phyloP scores from a whole-genome alignment of 2,113 vertebrate species.

The Maccullochella peelii region DNA sequence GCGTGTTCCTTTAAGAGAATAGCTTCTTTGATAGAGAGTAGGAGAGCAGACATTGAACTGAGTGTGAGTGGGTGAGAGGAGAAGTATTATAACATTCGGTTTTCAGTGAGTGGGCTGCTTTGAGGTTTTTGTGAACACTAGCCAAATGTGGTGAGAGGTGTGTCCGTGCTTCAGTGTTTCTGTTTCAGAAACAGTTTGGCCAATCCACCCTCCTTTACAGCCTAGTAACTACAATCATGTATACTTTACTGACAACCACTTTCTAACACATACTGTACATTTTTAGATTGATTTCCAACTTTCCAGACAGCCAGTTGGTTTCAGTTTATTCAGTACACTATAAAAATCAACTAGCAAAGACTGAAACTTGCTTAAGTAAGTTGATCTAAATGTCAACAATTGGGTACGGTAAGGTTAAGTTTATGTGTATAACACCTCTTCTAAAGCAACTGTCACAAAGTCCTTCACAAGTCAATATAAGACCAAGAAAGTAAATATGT shows the following conservation, averaged over 20 bases:
- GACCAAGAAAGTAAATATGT: background rate
- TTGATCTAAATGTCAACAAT: background rate
- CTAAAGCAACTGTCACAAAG: background rate
- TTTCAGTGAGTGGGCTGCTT: slow-evolving; percentile 12
- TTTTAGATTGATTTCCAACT: background rate
- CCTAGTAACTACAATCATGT: no score
- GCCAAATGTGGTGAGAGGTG: background rate
- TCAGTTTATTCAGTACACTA: background rate
- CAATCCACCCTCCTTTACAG: background rate
- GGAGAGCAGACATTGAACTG: background rate
- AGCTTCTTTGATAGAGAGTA: background rate
- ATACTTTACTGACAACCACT: background rate
- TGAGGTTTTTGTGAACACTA: background rate
- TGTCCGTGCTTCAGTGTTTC: background rate
- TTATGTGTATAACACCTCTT: background rate
- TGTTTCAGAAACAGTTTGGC: background rate
- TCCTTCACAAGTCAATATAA: background rate
- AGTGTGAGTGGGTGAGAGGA: slow-evolving; percentile 24
- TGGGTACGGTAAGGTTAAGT: background rate
- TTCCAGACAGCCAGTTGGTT: background rate
- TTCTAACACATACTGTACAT: background rate
- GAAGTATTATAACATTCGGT: slow-evolving; percentile 2
- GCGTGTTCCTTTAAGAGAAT: slow-evolving; percentile 1
- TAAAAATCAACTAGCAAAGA: background rate
- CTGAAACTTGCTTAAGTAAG: background rate